A percentile compares a stretch with the other conserved stretches of the same genome.
Conservation (phyloP, 2,113 vertebrate genomes). For the Hymenochirus boettgeri region DNA sequence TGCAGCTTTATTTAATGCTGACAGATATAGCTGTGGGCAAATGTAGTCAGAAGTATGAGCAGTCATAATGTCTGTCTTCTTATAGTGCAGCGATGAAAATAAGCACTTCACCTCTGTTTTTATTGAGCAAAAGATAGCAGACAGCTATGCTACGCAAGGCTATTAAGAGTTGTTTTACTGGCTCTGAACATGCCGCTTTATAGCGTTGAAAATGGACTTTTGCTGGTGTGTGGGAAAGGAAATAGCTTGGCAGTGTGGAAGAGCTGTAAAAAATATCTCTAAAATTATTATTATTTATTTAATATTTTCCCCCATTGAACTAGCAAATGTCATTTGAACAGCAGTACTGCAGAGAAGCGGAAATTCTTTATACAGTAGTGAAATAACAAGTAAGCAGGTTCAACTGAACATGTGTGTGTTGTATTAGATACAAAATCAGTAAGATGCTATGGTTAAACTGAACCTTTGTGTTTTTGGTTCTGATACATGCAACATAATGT, state of each 20-base stretch:
- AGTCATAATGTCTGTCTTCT: constrained; percentile 94
- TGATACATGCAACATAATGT: not conserved
- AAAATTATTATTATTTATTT: constrained; percentile 66
- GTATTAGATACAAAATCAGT: not conserved
- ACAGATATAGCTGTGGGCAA: constrained; percentile 96
- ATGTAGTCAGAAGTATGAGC: constrained; percentile 93
- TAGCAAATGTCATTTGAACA: constrained; percentile 69
- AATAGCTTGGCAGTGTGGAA: constrained; percentile 81
- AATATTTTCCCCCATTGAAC: constrained; percentile 59
- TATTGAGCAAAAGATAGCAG: constrained; percentile 89
- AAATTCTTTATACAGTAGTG: constrained; percentile 32
- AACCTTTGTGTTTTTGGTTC: no score
- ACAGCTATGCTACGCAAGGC: constrained; percentile 81
- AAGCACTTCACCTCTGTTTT: constrained; percentile 96
- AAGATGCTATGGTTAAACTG: no score
- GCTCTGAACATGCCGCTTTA: constrained; percentile 93
- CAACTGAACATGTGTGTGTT: not conserved
- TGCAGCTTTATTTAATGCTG: constrained; percentile 93
- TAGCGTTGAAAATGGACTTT: constrained; percentile 90
- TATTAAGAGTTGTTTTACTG: constrained; percentile 99
- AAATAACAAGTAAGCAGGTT: not conserved
- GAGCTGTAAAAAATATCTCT: constrained; percentile 78
- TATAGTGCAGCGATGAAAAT: constrained; percentile 86
- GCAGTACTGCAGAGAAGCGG: constrained; percentile 59
- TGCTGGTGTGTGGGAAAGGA: constrained; percentile 83